Percentiles rank a stretch among this genome's conserved stretches.
phyloP scores from a whole-genome alignment of 2,888 invertebrate species.

The Torymus aiolomorphi region DNA sequence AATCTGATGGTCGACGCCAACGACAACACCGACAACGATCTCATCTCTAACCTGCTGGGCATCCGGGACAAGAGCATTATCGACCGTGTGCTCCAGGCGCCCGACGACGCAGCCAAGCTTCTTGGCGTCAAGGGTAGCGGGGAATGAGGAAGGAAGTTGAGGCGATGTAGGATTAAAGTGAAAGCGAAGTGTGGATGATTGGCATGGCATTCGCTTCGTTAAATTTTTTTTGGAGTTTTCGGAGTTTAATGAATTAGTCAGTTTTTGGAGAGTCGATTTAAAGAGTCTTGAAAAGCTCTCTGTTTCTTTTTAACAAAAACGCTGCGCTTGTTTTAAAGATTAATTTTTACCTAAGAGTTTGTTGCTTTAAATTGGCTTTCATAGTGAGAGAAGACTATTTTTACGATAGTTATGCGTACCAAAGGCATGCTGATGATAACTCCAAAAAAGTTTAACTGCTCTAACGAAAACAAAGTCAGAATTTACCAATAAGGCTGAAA shows the following conservation, averaged over 20 bases:
- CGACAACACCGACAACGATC: slow-evolving; percentile 79
- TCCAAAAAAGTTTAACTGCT: slow-evolving; percentile 12
- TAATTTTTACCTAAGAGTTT: too few species aligned
- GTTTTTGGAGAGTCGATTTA: too few species aligned
- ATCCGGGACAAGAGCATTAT: slow-evolving; percentile 91
- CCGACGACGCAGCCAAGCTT: slow-evolving; percentile 92
- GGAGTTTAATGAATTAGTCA: too few species aligned
- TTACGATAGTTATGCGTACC: too few species aligned
- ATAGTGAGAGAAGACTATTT: too few species aligned
- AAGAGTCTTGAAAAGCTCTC: too few species aligned
- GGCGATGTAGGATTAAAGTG: too few species aligned
- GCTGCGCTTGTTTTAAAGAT: too few species aligned
- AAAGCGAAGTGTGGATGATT: slow-evolving; percentile 8
- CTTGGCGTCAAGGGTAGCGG: slow-evolving; percentile 86
- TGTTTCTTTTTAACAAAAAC: too few species aligned
- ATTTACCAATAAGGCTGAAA: slow-evolving; percentile 36
- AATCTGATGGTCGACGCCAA: slow-evolving; percentile 70
- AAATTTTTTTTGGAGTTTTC: slow-evolving; percentile 3
- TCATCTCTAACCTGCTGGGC: slow-evolving; percentile 92
- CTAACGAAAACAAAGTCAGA: not conserved
- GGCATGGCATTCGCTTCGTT: not conserved
- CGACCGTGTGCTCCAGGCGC: slow-evolving; percentile 88
- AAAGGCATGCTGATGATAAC: not conserved
- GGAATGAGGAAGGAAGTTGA: slow-evolving; percentile 62
- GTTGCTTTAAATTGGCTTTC: too few species aligned